Conservation (phyloP, 2,888 invertebrate species). For the Liodrosophila aerea region DNA sequence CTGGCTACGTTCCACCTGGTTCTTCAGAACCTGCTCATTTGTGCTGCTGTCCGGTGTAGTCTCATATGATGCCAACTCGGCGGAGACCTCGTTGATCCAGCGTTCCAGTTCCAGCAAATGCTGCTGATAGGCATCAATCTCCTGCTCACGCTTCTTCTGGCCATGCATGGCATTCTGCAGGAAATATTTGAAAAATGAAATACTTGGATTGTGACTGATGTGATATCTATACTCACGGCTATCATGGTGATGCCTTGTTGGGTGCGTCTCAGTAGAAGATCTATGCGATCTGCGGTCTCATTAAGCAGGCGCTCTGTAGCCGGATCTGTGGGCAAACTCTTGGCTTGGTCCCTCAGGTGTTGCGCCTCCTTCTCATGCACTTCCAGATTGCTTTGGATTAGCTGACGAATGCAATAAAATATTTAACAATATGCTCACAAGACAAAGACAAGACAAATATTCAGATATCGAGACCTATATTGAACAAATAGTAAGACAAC, state of each 20-base stretch:
- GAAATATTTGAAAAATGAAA: neutral
- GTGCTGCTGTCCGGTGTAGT: constrained; percentile 77
- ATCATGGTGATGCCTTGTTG: constrained; percentile 86
- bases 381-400: constrained; percentile 87
- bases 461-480: constrained; percentile 9
- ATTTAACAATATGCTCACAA: constrained; percentile 20
- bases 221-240: constrained; percentile 81
- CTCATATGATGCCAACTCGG: constrained; percentile 72
- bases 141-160: constrained; percentile 84
- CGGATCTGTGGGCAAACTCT: constrained; percentile 86
- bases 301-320: constrained; percentile 83
- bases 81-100: constrained; percentile 83
- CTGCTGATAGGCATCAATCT: constrained; percentile 84
- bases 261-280: constrained; percentile 87
- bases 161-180: constrained; percentile 83
- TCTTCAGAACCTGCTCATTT: constrained; percentile 83
- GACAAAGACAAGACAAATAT: too few species aligned
- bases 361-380: constrained; percentile 87
- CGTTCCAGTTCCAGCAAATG: constrained; percentile 84
- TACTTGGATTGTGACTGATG: too few species aligned
- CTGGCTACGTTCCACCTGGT: constrained; percentile 84
- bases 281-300: constrained; percentile 86
- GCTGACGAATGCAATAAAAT: too few species aligned
- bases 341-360: constrained; percentile 86
- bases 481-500: constrained; percentile 23